Evolutionary conservation across 1,140 invertebrate species (phyloP).

Genomic region (Stegodyphus mimosarum): DNA sequence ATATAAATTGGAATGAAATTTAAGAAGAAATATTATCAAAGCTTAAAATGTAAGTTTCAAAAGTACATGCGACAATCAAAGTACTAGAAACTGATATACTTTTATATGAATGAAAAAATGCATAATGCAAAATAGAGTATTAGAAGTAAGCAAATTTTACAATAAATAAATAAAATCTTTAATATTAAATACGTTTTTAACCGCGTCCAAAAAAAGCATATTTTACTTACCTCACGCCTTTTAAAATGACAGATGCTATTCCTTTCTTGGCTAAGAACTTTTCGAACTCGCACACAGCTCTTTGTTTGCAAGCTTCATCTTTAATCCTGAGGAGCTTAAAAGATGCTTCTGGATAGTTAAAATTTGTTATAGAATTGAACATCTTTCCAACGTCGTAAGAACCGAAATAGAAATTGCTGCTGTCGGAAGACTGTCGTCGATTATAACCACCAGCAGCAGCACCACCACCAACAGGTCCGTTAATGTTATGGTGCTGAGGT

Average conservation of each 20-base stretch:
- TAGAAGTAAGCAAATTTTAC: neutral
- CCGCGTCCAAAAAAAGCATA: too few species aligned
- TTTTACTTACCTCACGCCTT: constrained; percentile 45
- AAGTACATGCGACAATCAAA: too few species aligned
- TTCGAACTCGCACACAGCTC: constrained; percentile 45
- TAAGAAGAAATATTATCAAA: too few species aligned
- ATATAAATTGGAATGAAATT: too few species aligned
- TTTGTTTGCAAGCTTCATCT: constrained; percentile 53
- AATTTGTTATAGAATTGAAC: constrained; percentile 6
- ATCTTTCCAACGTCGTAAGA: constrained; percentile 45
- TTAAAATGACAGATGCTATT: constrained; percentile 37
- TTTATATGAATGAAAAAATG: too few species aligned
- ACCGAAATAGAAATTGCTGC: constrained; percentile 30
- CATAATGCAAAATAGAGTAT: too few species aligned
- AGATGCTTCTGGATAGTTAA: constrained; percentile 46
- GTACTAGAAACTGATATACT: too few species aligned
- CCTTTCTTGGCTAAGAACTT: constrained; percentile 49
- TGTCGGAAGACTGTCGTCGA: constrained; percentile 27
- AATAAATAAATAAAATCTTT: neutral
- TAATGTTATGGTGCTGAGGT: constrained; percentile 23
- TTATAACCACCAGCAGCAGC: constrained; percentile 14
- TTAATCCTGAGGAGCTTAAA: constrained; percentile 50
- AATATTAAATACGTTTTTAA: neutral
- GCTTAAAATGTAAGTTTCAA: too few species aligned
- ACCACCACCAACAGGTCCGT: neutral